phyloP scores from a whole-genome alignment of 1,140 invertebrate genomes.

The Drosophila novamexicana region DNA sequence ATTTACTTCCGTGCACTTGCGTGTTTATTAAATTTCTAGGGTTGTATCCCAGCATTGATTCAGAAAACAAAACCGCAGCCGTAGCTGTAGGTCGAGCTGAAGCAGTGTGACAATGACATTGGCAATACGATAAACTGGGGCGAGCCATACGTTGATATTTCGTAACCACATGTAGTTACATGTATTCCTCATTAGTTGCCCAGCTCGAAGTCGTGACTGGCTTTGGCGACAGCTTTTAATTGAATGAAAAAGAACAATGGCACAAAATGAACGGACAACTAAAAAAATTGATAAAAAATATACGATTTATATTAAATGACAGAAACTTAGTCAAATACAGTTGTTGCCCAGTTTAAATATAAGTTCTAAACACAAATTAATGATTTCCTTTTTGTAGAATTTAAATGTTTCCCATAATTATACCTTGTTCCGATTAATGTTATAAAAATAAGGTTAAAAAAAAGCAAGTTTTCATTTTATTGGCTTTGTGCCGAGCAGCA shows the following conservation, averaged over 20 bases:
- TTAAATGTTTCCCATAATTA: no score
- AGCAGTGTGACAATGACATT: conserved; percentile 30
- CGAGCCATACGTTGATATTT: conserved; percentile 50
- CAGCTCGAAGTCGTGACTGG: conserved; percentile 62
- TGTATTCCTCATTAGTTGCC: conserved; percentile 73
- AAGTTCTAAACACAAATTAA: no score
- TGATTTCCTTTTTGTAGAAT: no score
- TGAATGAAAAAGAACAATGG: conserved; percentile 43
- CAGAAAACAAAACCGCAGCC: conserved; percentile 15
- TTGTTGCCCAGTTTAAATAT: no score
- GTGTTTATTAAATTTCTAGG: conserved; percentile 82
- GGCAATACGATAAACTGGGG: conserved; percentile 16
- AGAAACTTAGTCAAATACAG: no score
- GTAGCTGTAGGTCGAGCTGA: background rate
- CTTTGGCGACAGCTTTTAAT: conserved; percentile 24
- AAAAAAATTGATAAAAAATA: no score
- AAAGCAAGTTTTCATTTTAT: conserved; percentile 5
- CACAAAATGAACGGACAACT: background rate
- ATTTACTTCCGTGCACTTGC: conserved; percentile 82
- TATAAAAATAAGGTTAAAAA: background rate
- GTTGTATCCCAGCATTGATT: conserved; percentile 75
- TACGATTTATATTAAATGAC: no score
- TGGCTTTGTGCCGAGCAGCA: background rate
- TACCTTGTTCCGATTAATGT: no score
- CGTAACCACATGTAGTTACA: conserved; percentile 77